Percentiles rank a stretch among this genome's conserved stretches.
Evolutionary conservation across 2,888 invertebrate species (phyloP).

Genomic region (Lysandra bellargus): DNA sequence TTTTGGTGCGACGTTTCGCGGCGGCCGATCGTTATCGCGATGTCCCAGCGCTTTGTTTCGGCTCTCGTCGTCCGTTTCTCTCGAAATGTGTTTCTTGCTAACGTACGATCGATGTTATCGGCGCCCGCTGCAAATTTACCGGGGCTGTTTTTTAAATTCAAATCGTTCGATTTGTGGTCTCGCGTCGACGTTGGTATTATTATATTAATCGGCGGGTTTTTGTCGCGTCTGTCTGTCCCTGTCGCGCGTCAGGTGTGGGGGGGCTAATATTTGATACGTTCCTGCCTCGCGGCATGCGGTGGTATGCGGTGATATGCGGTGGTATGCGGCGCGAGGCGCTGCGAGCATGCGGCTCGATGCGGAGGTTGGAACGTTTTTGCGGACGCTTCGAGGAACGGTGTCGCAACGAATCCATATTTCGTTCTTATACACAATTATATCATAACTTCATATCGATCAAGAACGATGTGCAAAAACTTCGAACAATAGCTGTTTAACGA

Average conservation of each 20-base stretch:
- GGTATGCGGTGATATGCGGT: conserved; percentile 52
- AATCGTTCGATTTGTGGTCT: conserved; percentile 50
- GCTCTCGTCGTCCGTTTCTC: conserved; percentile 76
- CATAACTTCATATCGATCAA: conserved; percentile 29
- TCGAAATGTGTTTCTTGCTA: conserved; percentile 80
- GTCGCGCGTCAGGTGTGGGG: conserved; percentile 74
- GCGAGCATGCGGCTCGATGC: conserved; percentile 50
- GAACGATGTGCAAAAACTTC: neutral
- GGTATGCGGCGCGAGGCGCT: conserved; percentile 54
- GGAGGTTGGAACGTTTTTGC: conserved; percentile 46
- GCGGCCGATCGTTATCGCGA: conserved; percentile 73
- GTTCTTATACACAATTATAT: conserved; percentile 29
- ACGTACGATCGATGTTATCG: conserved; percentile 75
- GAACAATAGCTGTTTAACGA: conserved; percentile 7
- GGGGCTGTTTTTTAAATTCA: conserved; percentile 44
- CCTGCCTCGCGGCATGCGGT: conserved; percentile 56
- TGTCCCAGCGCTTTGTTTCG: conserved; percentile 79
- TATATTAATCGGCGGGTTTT: conserved; percentile 37
- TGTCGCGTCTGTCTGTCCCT: conserved; percentile 56
- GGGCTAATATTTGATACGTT: conserved; percentile 79
- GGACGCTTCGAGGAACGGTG: conserved; percentile 34
- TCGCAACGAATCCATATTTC: conserved; percentile 29
- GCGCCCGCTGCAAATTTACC: conserved; percentile 58
- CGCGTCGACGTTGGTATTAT: conserved; percentile 45
- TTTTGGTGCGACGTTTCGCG: conserved; percentile 76